Percentiles rank a stretch among this genome's conserved stretches.
These are phyloP conservation scores for Perizoma flavofasciatum DNA, from an alignment of 2,888 invertebrate genomes.

Conservation along the genomic window DNA sequence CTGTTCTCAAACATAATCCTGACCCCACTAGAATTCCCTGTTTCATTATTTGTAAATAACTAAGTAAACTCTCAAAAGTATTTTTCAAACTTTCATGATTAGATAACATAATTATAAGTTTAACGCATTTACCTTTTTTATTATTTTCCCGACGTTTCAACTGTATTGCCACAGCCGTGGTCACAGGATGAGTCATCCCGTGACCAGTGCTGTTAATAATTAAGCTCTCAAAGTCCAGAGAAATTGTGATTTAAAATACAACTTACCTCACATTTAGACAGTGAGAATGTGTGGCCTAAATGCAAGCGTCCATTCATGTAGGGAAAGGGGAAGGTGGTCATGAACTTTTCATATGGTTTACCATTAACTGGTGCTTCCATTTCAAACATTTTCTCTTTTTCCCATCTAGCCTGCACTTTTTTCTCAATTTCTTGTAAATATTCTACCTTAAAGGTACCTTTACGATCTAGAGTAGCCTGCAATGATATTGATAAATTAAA, in stretches of 20 bases:
- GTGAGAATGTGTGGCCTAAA: conserved; percentile 98
- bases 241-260: background rate
- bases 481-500: conserved; percentile 8
- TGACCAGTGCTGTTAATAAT: too few relatives aligned
- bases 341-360: conserved; percentile 90
- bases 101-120: too few relatives aligned
- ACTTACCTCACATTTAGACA: conserved; percentile 97
- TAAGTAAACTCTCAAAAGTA: too few relatives aligned
- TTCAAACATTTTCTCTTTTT: conserved; percentile 91
- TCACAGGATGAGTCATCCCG: too few relatives aligned
- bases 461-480: conserved; percentile 83
- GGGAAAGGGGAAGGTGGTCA: conserved; percentile 98
- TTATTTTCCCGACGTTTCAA: too few relatives aligned
- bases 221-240: too few relatives aligned
- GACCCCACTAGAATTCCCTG: too few relatives aligned
- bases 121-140: too few relatives aligned
- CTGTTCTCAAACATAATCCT: too few relatives aligned
- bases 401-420: conserved; percentile 94
- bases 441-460: conserved; percentile 98
- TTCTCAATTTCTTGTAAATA: conserved; percentile 95
- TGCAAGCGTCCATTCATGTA: conserved; percentile 99
- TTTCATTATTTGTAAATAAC: too few relatives aligned
- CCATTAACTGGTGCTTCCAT: conserved; percentile 88
- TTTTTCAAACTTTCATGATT: too few relatives aligned
- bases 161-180: too few relatives aligned